These are phyloP conservation scores for Mesembrinibis cayennensis DNA, from an alignment of 2,113 vertebrate genomes.

Conservation along the genomic window DNA sequence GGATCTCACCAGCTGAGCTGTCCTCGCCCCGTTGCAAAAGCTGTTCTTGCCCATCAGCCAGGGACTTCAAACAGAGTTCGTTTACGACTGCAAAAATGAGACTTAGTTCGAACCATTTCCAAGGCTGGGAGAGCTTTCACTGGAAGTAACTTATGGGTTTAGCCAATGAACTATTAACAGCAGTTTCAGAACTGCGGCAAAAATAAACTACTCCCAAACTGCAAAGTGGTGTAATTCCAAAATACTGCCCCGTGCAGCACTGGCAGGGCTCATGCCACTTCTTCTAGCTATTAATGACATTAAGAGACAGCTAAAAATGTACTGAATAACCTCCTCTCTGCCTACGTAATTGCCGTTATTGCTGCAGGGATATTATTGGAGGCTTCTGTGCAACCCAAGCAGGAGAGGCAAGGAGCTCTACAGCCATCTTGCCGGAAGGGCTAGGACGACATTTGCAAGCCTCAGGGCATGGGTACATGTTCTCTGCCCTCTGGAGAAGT, in stretches of 20 bases:
- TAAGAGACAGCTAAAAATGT: constrained; percentile 6
- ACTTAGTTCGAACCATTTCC: background rate
- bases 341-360: background rate
- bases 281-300: background rate
- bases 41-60: background rate
- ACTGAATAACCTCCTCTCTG: background rate
- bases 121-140: constrained; percentile 17
- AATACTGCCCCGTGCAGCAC: constrained; percentile 1
- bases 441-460: background rate
- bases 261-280: constrained; percentile 1
- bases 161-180: background rate
- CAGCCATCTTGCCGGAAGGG: background rate
- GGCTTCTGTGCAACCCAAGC: background rate
- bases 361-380: background rate
- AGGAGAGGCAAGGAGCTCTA: background rate
- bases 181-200: background rate
- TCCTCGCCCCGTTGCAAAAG: background rate
- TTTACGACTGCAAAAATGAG: background rate
- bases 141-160: background rate
- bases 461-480: rapidly evolving
- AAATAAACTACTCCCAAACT: background rate
- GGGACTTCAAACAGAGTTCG: background rate
- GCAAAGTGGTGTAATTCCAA: background rate
- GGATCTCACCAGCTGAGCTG: background rate
- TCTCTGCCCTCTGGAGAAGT: background rate